Base-by-base conservation (phyloP, 2,113 vertebrate species). In the Solea senegalensis region DNA sequence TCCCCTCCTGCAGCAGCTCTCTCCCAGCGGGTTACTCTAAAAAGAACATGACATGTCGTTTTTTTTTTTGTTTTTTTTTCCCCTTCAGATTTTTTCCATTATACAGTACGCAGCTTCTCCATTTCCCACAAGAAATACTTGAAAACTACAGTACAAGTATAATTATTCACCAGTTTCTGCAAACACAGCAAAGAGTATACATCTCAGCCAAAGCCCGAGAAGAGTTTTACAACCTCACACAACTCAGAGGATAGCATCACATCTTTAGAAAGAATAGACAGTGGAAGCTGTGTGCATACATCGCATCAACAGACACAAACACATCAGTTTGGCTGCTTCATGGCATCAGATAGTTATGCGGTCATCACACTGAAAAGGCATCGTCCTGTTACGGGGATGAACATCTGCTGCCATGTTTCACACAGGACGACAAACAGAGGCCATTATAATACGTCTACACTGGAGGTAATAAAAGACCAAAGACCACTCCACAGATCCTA, bases 391-490 rank as follows among this genome's bases (percentile, higher is more conserved):
- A 28, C 40, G n/a, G 43, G 6, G 6, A 3, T 57, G 16, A 10
- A 40, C n/a, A n/a, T n/a, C n/a, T 57, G 60, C 15, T 53, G 48
- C 28, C 26, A 6, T 28, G 40, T 65, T 46, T 66, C 48, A 59
- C 54, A 70, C 28, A 73, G 34, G 5, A 34, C 34, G 43, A 43
- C 68, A 70, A 39, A 57, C 8, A 62, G 43, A 52, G 7, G 51
- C 57, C 76, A 46, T 72, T 66, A 53, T 39, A 45, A 68, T 52
- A 55, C 60, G 55, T 65, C 10, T 49, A 4, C 7, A 10, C 55
- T 10, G 26, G 57, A 61, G 6, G 50, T 72, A 86, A 83, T 76
- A 78, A 69, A 81, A 81, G 50, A 76, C 80, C 82, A 82, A 78
- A 82, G 60, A 74, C 69, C 57, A 66, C 56, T 69, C 63, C 12